Conservation (phyloP, 2,888 invertebrate genomes). For the Rhyacophila evoluta region DNA sequence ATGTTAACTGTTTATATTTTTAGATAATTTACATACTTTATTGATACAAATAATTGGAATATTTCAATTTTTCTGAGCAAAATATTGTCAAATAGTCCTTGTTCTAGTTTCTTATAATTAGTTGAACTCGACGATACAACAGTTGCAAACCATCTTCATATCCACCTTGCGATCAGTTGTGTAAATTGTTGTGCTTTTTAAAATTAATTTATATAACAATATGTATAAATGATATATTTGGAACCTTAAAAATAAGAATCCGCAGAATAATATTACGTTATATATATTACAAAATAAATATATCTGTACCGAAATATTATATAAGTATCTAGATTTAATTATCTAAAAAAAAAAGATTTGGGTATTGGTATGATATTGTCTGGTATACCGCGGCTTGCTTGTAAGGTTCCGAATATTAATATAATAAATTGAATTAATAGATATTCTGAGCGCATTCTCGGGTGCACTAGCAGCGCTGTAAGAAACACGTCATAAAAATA, state of each 20-base stretch:
- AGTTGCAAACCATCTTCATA: slow-evolving; percentile 1
- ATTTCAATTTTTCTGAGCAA: no score
- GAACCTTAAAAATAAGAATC: background rate
- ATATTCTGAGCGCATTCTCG: slow-evolving; percentile 42
- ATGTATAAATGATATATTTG: background rate
- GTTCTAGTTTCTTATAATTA: background rate
- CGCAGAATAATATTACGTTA: no score
- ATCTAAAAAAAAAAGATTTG: no score
- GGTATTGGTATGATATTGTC: no score
- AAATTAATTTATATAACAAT: background rate
- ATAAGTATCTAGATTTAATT: no score
- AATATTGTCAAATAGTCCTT: background rate
- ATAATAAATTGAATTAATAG: background rate
- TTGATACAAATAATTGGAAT: no score
- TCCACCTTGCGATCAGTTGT: slow-evolving; percentile 5
- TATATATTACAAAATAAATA: no score
- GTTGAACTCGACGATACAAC: slow-evolving; percentile 17
- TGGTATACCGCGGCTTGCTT: background rate
- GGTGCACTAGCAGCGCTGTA: slow-evolving; percentile 44
- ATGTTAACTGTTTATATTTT: no score
- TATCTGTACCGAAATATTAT: no score
- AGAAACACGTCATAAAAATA: slow-evolving; percentile 28
- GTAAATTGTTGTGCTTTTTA: background rate
- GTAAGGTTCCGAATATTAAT: background rate
- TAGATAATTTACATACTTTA: no score